phyloP scores from a whole-genome alignment of 2,888 invertebrate genomes.

The Sminthurinus aureus region DNA sequence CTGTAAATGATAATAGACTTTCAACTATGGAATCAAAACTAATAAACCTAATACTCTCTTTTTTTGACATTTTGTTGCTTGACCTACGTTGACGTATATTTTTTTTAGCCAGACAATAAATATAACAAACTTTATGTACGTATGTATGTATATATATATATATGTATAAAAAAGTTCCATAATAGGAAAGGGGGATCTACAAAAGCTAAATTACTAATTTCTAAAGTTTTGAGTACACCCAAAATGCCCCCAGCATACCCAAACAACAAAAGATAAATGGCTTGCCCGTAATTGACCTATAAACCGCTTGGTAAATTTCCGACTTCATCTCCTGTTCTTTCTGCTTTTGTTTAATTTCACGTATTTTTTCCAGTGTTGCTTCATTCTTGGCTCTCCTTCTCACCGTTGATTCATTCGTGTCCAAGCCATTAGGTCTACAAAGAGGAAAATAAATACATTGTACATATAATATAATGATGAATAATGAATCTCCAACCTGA shows the following conservation, averaged over 20 bases:
- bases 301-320: constrained; percentile 57
- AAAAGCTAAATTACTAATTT: constrained; percentile 5
- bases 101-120: constrained; percentile 22
- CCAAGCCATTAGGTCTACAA: constrained; percentile 56
- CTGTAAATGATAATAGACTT: not conserved
- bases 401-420: constrained; percentile 46
- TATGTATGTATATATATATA: no score
- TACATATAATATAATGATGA: constrained; percentile 25
- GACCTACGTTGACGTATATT: no score
- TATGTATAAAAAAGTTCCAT: not conserved
- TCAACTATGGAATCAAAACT: not conserved
- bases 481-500: no score
- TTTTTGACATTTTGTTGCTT: not conserved
- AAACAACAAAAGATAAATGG: constrained; percentile 56
- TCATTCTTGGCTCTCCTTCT: constrained; percentile 56
- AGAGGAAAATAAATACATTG: constrained; percentile 21
- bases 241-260: constrained; percentile 47
- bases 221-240: constrained; percentile 44
- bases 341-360: constrained; percentile 59
- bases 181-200: not conserved
- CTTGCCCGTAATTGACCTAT: constrained; percentile 59
- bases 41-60: not conserved
- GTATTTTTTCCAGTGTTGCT: constrained; percentile 56
- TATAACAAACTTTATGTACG: no score
- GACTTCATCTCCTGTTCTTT: constrained; percentile 53